Evolutionary conservation across 2,888 invertebrate species (phyloP), one percentile per base, ranked within the genome.

Genomic region (Clanis bilineata): DNA sequence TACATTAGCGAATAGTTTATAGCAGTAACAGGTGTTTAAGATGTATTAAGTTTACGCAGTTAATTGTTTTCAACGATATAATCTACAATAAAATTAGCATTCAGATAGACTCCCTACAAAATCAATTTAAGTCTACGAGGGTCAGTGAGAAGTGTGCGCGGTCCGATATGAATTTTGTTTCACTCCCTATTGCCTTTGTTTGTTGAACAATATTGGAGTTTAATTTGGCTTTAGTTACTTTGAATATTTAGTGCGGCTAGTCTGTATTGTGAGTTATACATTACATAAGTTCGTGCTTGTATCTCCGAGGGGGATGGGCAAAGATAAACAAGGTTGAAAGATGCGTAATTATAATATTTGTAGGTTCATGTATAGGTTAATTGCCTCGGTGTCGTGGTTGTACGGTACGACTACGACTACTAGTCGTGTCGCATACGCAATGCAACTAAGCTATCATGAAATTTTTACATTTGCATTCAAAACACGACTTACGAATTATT

Each of bases 41-140:
- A 62, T 61, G 64, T 63, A 63, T 67, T 32, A 71, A 71, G 71
- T 77, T 75, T 72, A 64, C 69, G 66, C 65, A 73, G 72, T 71
- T 74, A 75, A 77, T 69, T 72, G 67, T 73, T 74, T 70, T 71
- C 71, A 68, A 64, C 75, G 68, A 70, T 77, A 76, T 73, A 76
- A 72, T 71, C 72, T 67, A 72, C 73, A 72, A 63, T 82, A 71
- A 81, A 85, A 85, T 85, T 85, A 73, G 77, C 83, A 85, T 85
- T 74, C 73, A 77, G 79, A 83, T 83, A 70, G 79, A 70, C 72
- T 76, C 66, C 15, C 65, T 74, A 3, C 64, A 68, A 82, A 81
- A 80, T 79, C 73, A 77, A 72, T 76, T 78, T 74, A 73, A 79
- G 72, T 6, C 59, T 56, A 57, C 62, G 64, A 58, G 62, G 69